Evolutionary conservation across 2,888 invertebrate species (phyloP).

Genomic region (Calameuta pallipes): DNA sequence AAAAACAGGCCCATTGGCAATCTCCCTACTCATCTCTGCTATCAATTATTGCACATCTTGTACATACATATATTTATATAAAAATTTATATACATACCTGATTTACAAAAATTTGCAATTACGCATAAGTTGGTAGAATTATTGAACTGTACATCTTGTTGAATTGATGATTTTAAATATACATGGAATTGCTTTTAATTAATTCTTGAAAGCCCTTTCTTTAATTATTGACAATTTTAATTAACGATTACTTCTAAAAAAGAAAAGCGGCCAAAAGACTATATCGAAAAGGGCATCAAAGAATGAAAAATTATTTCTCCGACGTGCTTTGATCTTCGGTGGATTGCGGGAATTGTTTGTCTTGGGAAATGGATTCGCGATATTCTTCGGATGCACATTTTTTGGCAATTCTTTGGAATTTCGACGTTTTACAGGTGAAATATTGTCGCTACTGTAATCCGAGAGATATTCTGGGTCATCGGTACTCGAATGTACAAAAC

Average conservation of each 20-base stretch:
- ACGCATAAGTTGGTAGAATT: background rate
- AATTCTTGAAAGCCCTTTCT: background rate
- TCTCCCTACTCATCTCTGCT: too few species aligned
- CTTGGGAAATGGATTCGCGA: background rate
- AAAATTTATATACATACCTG: background rate
- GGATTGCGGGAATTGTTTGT: constrained; percentile 6
- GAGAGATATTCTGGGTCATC: constrained; percentile 31
- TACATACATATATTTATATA: background rate
- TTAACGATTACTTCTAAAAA: constrained; percentile 41
- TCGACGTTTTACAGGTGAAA: background rate
- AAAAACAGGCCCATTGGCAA: too few species aligned
- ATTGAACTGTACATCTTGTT: background rate
- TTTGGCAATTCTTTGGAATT: constrained; percentile 9
- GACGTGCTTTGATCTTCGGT: constrained; percentile 21
- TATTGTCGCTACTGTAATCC: constrained; percentile 18
- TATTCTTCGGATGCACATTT: constrained; percentile 11
- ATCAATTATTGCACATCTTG: background rate
- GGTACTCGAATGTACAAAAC: constrained; percentile 26
- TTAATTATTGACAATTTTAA: background rate
- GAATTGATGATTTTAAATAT: background rate
- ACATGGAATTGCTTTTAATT: background rate
- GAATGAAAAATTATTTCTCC: constrained; percentile 36
- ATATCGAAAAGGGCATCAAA: constrained; percentile 51
- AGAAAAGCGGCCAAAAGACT: constrained; percentile 52
- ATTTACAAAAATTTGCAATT: background rate